Conservation (phyloP, 2,797 vertebrate genomes). For the Balearica regulorum region DNA sequence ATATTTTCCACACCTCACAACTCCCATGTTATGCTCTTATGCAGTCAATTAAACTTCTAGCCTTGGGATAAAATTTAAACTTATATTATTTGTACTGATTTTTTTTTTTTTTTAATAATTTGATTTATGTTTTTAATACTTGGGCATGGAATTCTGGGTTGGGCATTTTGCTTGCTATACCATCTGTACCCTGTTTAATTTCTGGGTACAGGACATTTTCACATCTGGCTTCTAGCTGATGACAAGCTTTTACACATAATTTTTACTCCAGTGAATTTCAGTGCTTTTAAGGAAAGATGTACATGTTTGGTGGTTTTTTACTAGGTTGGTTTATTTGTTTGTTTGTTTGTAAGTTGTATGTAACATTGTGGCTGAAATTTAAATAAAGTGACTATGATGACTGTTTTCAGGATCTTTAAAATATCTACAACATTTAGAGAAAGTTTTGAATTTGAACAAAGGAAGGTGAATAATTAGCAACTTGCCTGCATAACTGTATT, state of each 20-base stretch:
- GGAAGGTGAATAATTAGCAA: background rate
- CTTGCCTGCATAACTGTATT: background rate
- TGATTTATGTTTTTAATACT: constrained; percentile 8
- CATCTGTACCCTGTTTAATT: constrained; percentile 41
- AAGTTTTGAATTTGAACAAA: background rate
- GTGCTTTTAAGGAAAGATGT: constrained; percentile 54
- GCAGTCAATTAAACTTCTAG: background rate
- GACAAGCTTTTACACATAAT: constrained; percentile 50
- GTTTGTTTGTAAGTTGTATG: background rate
- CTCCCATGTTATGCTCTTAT: background rate
- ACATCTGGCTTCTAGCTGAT: constrained; percentile 57
- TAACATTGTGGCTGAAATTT: background rate
- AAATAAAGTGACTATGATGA: background rate
- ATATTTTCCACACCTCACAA: background rate
- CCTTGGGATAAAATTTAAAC: background rate
- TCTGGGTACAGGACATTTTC: background rate
- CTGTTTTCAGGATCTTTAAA: constrained; percentile 15
- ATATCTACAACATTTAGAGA: background rate
- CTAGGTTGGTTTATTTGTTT: no score
- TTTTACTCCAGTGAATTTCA: constrained; percentile 52
- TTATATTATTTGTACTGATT: background rate
- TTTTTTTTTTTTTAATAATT: background rate
- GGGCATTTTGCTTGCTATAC: background rate
- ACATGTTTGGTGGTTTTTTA: constrained; percentile 35
- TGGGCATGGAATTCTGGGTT: background rate